Evolutionary conservation across 1,140 invertebrate genomes (phyloP).

Genomic region (Steinernema feltiae): DNA sequence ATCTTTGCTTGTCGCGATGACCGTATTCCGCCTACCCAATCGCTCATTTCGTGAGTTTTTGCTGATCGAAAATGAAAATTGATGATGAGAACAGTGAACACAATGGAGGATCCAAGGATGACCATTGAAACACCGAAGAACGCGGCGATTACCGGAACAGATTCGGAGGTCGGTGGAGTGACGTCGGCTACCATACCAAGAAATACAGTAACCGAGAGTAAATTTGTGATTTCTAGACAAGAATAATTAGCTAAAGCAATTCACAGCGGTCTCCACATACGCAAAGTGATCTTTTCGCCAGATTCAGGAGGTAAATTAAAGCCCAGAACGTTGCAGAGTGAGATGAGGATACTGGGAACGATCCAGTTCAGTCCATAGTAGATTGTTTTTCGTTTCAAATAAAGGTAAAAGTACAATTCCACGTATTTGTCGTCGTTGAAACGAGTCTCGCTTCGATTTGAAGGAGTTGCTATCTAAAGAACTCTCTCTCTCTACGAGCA

Average conservation of each 20-base stretch:
- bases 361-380: conserved; percentile 88
- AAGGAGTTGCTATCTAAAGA: conserved; percentile 24
- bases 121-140: conserved; percentile 56
- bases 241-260: background rate
- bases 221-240: conserved; percentile 68
- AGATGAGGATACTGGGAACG: conserved; percentile 79
- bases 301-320: conserved; percentile 86
- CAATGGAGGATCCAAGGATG: background rate
- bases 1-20: background rate
- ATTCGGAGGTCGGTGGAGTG: conserved; percentile 81
- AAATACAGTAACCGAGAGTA: conserved; percentile 86
- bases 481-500: background rate
- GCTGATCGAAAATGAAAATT: conserved; percentile 96
- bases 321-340: conserved; percentile 74
- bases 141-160: conserved; percentile 69
- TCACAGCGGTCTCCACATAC: conserved; percentile 55
- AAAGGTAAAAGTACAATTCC: conserved; percentile 61
- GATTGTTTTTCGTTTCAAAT: conserved; percentile 68
- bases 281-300: conserved; percentile 72
- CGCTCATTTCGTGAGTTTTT: conserved; percentile 85
- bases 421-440: conserved; percentile 47
- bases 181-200: conserved; percentile 83
- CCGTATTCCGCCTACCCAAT: conserved; percentile 72
- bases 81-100: conserved; percentile 81
- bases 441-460: conserved; percentile 16